Percentiles rank a stretch among this genome's conserved stretches.
Conservation (phyloP, 2,113 vertebrate genomes). For the Petroica traversi region DNA sequence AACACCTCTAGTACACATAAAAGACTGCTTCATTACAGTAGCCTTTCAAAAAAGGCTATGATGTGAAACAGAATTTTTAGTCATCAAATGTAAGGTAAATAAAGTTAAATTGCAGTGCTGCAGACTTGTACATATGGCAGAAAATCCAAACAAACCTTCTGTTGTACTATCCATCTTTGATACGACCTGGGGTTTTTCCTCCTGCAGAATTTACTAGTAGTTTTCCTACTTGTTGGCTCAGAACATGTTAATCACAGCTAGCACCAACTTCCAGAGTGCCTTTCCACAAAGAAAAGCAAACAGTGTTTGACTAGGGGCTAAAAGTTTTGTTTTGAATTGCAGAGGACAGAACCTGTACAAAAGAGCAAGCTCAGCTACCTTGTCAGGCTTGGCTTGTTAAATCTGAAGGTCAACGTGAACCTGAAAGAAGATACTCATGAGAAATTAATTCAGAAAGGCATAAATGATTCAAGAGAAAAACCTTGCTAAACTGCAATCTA, state of each 20-base stretch:
- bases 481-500: background rate
- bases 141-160: background rate
- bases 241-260: background rate
- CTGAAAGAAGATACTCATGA: constrained; percentile 20
- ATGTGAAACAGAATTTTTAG: background rate
- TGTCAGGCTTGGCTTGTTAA: background rate
- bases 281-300: background rate
- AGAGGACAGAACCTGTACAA: background rate
- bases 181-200: background rate
- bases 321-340: background rate
- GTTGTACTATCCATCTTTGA: background rate
- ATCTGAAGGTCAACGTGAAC: background rate
- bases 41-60: background rate
- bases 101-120: background rate
- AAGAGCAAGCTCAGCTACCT: constrained; percentile 11
- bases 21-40: background rate
- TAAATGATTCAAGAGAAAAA: constrained; percentile 50
- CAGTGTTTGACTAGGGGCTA: background rate
- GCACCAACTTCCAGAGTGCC: background rate
- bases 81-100: background rate
- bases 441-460: constrained; percentile 46
- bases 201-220: background rate
- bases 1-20: background rate
- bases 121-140: background rate
- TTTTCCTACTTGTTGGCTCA: background rate